Percentiles rank a stretch among this genome's conserved stretches.
phyloP scores from a whole-genome alignment of 2,888 invertebrate species.

The Meganola albula region DNA sequence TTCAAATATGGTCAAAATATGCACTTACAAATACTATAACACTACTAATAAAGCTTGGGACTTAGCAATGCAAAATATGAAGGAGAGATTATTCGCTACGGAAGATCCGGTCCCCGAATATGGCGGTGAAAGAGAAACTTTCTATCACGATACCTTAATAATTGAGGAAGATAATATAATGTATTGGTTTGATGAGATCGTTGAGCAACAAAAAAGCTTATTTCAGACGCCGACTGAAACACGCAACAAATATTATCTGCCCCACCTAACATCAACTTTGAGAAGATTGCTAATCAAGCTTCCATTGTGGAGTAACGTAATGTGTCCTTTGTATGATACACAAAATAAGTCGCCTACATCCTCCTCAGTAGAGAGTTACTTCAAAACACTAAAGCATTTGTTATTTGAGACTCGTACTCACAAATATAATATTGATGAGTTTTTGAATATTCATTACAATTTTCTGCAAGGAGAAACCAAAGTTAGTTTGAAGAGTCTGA shows the following conservation, averaged over 20 bases:
- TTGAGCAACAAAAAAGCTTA: conserved; percentile 10
- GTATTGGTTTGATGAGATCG: conserved; percentile 12
- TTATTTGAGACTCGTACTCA: conserved; percentile 4
- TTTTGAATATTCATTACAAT: conserved; percentile 5
- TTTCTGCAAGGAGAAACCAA: conserved; percentile 3
- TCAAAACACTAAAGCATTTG: conserved; percentile 3
- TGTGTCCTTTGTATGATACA: conserved; percentile 3
- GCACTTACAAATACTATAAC: conserved; percentile 13
- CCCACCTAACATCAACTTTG: conserved; percentile 3
- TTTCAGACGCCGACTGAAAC: conserved; percentile 4
- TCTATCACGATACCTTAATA: conserved; percentile 13
- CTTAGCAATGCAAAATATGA: conserved; percentile 12
- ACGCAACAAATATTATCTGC: conserved; percentile 2
- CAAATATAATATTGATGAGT: conserved; percentile 4
- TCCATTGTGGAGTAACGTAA: conserved; percentile 2
- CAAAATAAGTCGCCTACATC: conserved; percentile 4
- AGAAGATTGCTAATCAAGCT: conserved; percentile 3
- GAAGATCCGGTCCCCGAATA: conserved; percentile 13
- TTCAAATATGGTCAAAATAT: conserved; percentile 12
- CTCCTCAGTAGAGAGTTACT: conserved; percentile 2
- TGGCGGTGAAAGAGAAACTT: conserved; percentile 12
- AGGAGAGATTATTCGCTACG: conserved; percentile 10
- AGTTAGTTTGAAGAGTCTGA: conserved; percentile 4
- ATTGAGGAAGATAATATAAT: conserved; percentile 11
- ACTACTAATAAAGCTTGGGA: conserved; percentile 14